Evolutionary conservation across 2,113 vertebrate genomes (phyloP).

Genomic region (Hucho hucho): DNA sequence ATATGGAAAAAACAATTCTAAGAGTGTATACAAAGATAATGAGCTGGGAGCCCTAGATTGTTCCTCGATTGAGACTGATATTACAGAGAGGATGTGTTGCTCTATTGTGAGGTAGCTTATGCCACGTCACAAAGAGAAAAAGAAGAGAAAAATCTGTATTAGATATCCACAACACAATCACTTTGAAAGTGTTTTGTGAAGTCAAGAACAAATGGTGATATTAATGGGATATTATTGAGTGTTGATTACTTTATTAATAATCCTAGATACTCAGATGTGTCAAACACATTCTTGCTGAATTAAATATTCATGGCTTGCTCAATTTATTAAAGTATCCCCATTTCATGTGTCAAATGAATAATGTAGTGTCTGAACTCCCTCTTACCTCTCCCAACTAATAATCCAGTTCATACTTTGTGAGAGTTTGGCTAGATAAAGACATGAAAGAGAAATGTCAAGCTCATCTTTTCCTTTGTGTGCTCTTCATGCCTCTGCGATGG

Average conservation of each 20-base stretch:
- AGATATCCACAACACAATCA: background rate
- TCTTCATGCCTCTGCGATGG: background rate
- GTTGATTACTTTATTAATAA: background rate
- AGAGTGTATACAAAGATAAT: background rate
- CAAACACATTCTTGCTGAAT: background rate
- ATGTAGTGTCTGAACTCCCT: background rate
- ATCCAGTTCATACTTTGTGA: background rate
- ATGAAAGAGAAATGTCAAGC: background rate
- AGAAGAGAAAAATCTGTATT: background rate
- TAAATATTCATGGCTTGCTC: background rate
- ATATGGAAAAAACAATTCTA: too few species aligned
- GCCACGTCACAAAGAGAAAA: background rate
- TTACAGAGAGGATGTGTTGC: slow-evolving; percentile 18
- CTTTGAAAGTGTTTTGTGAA: background rate
- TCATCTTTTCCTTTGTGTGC: background rate
- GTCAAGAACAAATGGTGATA: background rate
- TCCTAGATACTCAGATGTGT: background rate
- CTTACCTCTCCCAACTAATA: slow-evolving; percentile 13
- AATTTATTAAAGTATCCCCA: background rate
- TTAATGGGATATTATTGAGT: too few species aligned
- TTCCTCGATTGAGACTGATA: slow-evolving; percentile 14
- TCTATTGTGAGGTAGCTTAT: slow-evolving; percentile 9
- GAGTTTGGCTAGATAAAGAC: slow-evolving; percentile 1
- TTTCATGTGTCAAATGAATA: background rate
- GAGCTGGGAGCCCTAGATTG: background rate